phyloP scores from a whole-genome alignment of 2,888 invertebrate species.

The Dryobota labecula region DNA sequence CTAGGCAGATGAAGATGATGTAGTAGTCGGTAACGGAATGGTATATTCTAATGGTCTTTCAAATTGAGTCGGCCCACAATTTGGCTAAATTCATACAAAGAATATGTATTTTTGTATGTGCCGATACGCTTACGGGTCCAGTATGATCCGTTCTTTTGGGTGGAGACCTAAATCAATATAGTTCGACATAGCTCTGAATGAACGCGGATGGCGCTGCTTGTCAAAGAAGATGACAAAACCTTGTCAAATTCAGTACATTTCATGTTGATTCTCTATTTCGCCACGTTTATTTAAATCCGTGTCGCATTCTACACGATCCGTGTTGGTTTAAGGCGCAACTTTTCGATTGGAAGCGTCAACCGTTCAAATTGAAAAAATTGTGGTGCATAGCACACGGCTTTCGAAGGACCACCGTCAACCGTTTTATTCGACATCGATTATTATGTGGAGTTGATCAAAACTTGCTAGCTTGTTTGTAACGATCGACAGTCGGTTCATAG shows the following conservation, averaged over 20 bases:
- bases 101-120: neutral
- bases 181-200: slow-evolving; percentile 9
- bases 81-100: neutral
- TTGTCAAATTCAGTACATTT: neutral
- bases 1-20: neutral
- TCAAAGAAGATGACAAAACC: neutral
- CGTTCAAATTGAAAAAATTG: neutral
- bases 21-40: neutral
- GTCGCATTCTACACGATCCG: slow-evolving; percentile 11
- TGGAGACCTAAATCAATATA: slow-evolving; percentile 2
- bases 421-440: neutral
- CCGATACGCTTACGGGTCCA: neutral
- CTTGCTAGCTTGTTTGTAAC: neutral
- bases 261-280: neutral
- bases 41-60: neutral
- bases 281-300: slow-evolving; percentile 26
- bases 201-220: neutral
- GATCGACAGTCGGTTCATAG: neutral
- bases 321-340: slow-evolving; percentile 19
- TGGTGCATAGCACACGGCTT: neutral
- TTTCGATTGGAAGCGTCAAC: neutral
- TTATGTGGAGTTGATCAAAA: neutral
- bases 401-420: neutral
- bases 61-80: neutral
- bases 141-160: neutral